These are phyloP conservation scores for Amazona vittata DNA, from an alignment of 2,113 vertebrate genomes.

Conservation along the genomic window DNA sequence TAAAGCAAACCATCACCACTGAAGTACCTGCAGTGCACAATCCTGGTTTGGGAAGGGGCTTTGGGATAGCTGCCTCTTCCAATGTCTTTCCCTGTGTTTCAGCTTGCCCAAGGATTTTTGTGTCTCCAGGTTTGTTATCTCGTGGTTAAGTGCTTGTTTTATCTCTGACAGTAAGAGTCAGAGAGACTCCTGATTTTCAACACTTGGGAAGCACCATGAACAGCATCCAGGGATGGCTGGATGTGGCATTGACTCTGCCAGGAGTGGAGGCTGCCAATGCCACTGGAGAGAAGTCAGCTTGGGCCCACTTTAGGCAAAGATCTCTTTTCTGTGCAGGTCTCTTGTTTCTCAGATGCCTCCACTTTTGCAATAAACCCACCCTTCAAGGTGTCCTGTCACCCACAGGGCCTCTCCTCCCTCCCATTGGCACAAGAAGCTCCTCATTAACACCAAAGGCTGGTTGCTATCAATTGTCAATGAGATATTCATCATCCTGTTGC, in stretches of 20 bases:
- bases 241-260: background rate
- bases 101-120: background rate
- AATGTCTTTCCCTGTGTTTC: background rate
- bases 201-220: background rate
- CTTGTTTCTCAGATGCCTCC: accelerated
- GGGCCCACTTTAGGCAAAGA: background rate
- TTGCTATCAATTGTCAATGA: background rate
- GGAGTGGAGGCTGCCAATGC: background rate
- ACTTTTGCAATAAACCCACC: background rate
- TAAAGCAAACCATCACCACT: background rate
- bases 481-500: background rate
- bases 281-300: background rate
- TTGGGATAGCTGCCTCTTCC: background rate
- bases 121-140: background rate
- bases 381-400: background rate
- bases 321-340: background rate
- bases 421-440: background rate
- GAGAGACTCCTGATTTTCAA: background rate
- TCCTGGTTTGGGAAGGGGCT: background rate
- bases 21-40: accelerated
- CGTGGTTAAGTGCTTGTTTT: background rate
- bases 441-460: background rate
- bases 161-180: background rate
- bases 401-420: background rate
- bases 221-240: background rate